Evolutionary conservation across 2,888 invertebrate genomes (phyloP).

Genomic region (Enchytraeus crypticus): DNA sequence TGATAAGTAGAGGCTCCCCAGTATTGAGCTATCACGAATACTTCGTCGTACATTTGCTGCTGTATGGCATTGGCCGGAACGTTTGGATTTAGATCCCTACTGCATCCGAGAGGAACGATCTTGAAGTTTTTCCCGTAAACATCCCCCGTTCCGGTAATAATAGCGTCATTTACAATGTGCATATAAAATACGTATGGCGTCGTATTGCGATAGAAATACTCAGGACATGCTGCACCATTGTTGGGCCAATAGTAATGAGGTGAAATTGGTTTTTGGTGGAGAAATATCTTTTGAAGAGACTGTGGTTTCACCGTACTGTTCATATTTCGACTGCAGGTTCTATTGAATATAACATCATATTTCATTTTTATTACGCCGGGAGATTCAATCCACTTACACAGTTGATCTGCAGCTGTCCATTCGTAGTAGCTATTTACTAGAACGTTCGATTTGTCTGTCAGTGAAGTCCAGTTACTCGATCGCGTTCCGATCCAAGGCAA

Average conservation of each 20-base stretch:
- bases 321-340: too few relatives aligned
- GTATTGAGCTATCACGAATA: slow-evolving; percentile 23
- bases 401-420: slow-evolving; percentile 17
- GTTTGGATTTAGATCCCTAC: slow-evolving; percentile 8
- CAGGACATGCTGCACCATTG: slow-evolving; percentile 18
- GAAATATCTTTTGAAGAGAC: slow-evolving; percentile 16
- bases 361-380: slow-evolving; percentile 21
- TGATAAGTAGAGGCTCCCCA: slow-evolving; percentile 26
- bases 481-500: too few relatives aligned
- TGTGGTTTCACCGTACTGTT: neutral
- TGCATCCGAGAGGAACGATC: slow-evolving; percentile 21
- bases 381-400: slow-evolving; percentile 19
- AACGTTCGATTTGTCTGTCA: slow-evolving; percentile 17
- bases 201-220: slow-evolving; percentile 14
- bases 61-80: slow-evolving; percentile 8
- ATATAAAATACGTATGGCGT: slow-evolving; percentile 18
- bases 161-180: slow-evolving; percentile 19
- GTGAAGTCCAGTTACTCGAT: too few relatives aligned
- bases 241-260: slow-evolving; percentile 22
- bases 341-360: slow-evolving; percentile 24
- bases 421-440: slow-evolving; percentile 18
- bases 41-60: slow-evolving; percentile 19
- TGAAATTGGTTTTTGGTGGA: slow-evolving; percentile 23
- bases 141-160: slow-evolving; percentile 20
- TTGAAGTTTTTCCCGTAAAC: slow-evolving; percentile 18